Conservation (phyloP, 2,797 vertebrate genomes). For the Acanthis flammea region DNA sequence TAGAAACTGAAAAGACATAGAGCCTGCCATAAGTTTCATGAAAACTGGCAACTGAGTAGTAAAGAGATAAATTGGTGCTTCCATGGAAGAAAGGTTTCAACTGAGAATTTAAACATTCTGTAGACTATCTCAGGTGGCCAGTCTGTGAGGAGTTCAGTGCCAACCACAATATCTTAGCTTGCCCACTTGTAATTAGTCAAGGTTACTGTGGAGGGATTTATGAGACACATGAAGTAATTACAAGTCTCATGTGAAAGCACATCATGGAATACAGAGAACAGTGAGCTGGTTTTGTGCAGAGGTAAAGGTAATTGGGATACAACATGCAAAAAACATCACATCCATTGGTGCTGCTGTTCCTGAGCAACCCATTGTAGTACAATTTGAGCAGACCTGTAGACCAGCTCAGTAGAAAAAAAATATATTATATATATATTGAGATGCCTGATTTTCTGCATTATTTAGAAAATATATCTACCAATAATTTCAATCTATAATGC, state of each 20-base stretch:
- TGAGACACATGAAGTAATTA: constrained; percentile 16
- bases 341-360: neutral
- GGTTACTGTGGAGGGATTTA: constrained; percentile 42
- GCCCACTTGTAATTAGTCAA: constrained; percentile 18
- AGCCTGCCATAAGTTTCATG: neutral
- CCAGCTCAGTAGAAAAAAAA: neutral
- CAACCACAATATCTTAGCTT: neutral
- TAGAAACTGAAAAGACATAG: neutral
- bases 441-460: neutral
- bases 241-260: neutral
- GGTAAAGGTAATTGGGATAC: neutral
- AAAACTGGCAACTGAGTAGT: neutral
- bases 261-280: neutral
- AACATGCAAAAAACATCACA: neutral
- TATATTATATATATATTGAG: neutral
- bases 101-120: neutral
- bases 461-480: neutral
- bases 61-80: neutral
- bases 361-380: neutral
- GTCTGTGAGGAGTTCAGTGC: neutral
- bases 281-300: neutral
- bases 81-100: neutral
- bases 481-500: neutral
- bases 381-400: neutral
- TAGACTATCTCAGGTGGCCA: neutral